Evolutionary conservation across 2,797 vertebrate species (phyloP).

Genomic region (Gorsachius magnificus): DNA sequence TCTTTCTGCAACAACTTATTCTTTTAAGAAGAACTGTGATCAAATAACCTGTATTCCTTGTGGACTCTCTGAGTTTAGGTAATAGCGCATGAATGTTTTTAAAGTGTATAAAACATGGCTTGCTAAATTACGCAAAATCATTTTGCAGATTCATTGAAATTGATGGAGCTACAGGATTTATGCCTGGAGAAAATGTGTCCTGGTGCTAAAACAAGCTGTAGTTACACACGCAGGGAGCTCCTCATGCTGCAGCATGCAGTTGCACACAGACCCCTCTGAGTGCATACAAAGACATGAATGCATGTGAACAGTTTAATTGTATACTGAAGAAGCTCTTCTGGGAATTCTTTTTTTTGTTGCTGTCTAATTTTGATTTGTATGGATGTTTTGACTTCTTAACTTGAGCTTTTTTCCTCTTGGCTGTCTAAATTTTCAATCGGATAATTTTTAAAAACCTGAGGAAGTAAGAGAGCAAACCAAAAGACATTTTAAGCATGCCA

Average conservation of each 20-base stretch:
- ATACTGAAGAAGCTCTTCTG: not conserved
- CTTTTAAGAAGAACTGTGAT: not conserved
- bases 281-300: not conserved
- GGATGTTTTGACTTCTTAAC: not conserved
- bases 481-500: not conserved
- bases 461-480: not conserved
- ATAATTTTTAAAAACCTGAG: not conserved
- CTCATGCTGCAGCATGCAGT: not conserved
- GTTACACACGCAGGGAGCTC: not conserved
- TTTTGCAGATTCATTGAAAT: not conserved
- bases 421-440: not conserved
- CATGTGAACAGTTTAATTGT: not conserved
- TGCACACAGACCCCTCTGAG: fast-evolving
- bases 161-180: not conserved
- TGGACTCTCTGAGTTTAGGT: not conserved
- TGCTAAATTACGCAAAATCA: not conserved
- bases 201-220: not conserved
- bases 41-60: not conserved
- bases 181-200: not conserved
- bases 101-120: not conserved
- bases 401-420: not conserved
- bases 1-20: not conserved
- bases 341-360: not conserved
- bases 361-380: not conserved
- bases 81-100: not conserved